These are phyloP conservation scores for Aplodontia rufa DNA, from an alignment of 2,113 vertebrate species.

Conservation along the genomic window DNA sequence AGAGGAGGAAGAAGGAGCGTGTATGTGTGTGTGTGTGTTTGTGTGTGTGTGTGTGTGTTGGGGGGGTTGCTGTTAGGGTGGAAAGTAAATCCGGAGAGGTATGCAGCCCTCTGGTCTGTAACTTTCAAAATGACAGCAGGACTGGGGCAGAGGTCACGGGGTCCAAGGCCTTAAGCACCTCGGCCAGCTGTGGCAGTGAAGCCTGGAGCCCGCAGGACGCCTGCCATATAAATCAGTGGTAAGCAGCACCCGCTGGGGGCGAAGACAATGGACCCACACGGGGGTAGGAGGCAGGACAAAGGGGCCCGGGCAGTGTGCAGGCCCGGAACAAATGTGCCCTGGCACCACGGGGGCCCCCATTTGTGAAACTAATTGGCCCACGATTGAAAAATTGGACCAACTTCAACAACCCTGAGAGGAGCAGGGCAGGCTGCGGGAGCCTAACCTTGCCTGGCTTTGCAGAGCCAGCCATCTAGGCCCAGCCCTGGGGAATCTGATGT, in stretches of 20 bases:
- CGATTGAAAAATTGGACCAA: conserved; percentile 76
- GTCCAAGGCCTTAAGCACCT: conserved; percentile 85
- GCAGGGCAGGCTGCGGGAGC: conserved; percentile 2
- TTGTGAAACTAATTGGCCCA: conserved; percentile 90
- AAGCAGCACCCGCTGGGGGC: conserved; percentile 84
- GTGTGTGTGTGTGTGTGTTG: neutral
- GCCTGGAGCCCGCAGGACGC: conserved; percentile 81
- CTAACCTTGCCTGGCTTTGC: neutral
- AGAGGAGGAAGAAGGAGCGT: neutral
- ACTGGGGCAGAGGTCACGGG: conserved; percentile 87
- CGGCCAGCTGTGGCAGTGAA: conserved; percentile 83
- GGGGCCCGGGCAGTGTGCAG: conserved; percentile 81
- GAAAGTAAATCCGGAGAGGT: conserved; percentile 86
- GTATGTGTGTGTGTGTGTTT: neutral
- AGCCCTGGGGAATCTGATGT: neutral
- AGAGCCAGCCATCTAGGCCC: neutral
- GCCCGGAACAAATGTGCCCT: conserved; percentile 88
- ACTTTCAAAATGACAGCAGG: conserved; percentile 89
- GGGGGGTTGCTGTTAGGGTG: neutral
- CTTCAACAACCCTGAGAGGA: conserved; percentile 58
- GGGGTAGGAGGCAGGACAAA: conserved; percentile 86
- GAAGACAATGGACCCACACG: conserved; percentile 84
- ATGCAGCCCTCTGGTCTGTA: conserved; percentile 85
- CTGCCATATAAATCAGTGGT: conserved; percentile 83
- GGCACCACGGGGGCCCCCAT: conserved; percentile 86